Base-by-base conservation (phyloP, 2,113 vertebrate species). In the Fregata magnificens region DNA sequence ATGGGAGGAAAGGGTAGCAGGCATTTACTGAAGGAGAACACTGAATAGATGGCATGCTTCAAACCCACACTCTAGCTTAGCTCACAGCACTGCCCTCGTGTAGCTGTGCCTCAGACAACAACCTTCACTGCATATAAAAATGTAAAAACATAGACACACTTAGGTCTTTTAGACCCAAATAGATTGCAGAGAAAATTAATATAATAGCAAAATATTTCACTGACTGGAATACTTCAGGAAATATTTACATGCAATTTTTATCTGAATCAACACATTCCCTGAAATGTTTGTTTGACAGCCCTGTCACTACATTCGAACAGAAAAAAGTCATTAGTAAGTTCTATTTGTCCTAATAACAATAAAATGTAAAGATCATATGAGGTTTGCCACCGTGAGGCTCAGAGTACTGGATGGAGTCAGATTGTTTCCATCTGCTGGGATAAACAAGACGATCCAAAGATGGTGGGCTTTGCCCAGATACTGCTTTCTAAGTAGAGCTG, bases 21-120 rank as follows among this genome's bases (percentile, higher is more conserved):
- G 32, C 21, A 42, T 38, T 36, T 38, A 53, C 44, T n/a, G 31
- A 29, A 72, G 58, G 40, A 59, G 16, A 63, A 29, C 44, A 10
- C 22, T 3, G 22, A 59, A 25, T 0, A 72, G 44, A 45, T 2
- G 31, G 6, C 0, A 5, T 11, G 42, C 38, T 73, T 58, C 55
- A 58, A 82, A 72, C 3, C 16, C 47, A 53, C 9, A 2, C 11
- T 42, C 49, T 13, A 28, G 16, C 45, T 53, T 22, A 14, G 7
- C 56, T 63, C 70, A 32, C 44, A 50, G 42, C 19, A 45, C n/a
- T 78, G 82, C 52, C 73, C n/a, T 79, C 17, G 0, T 4, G 13
- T 1, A 85, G 24, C 45, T 0, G 0, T 58, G 73, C 47, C 47
- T 45, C 42, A 31, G 55, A 40, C 55, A 73, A 8, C 40, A 82